Conservation (phyloP, 1,140 invertebrate species). For the Meloidogyne hapla region DNA sequence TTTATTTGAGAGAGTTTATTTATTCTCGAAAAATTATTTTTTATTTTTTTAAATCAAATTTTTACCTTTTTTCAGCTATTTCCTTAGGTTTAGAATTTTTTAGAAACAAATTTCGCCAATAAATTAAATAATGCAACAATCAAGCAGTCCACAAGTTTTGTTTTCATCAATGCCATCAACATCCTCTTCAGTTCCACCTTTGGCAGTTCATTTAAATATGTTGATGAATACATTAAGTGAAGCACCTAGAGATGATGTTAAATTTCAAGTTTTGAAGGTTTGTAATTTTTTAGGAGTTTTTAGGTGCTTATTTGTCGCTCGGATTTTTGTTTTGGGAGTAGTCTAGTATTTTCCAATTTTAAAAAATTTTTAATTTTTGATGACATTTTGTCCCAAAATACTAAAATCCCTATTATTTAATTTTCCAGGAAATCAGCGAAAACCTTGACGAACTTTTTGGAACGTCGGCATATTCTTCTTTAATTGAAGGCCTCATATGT, state of each 20-base stretch:
- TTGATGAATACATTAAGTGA: conserved; percentile 36
- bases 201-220: conserved; percentile 16
- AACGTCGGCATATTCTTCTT: conserved; percentile 23
- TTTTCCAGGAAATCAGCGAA: conserved; percentile 41
- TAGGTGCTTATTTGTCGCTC: too few relatives aligned
- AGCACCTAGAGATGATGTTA: conserved; percentile 36
- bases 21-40: neutral
- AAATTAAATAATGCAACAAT: neutral
- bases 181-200: conserved; percentile 14
- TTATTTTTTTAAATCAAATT: neutral
- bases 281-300: conserved; percentile 5
- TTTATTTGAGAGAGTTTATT: neutral
- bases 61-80: neutral
- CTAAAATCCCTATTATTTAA: neutral
- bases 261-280: conserved; percentile 34
- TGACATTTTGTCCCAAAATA: neutral
- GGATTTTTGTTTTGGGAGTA: too few relatives aligned
- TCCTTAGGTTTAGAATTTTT: neutral
- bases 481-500: conserved; percentile 32
- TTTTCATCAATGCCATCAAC: conserved; percentile 7
- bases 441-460: conserved; percentile 30
- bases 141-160: neutral
- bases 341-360: neutral
- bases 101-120: neutral
- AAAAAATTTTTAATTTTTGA: neutral